Percentiles rank a stretch among this genome's conserved stretches.
These are phyloP conservation scores for Gambusia affinis DNA, from an alignment of 2,113 vertebrate genomes.

Conservation along the genomic window DNA sequence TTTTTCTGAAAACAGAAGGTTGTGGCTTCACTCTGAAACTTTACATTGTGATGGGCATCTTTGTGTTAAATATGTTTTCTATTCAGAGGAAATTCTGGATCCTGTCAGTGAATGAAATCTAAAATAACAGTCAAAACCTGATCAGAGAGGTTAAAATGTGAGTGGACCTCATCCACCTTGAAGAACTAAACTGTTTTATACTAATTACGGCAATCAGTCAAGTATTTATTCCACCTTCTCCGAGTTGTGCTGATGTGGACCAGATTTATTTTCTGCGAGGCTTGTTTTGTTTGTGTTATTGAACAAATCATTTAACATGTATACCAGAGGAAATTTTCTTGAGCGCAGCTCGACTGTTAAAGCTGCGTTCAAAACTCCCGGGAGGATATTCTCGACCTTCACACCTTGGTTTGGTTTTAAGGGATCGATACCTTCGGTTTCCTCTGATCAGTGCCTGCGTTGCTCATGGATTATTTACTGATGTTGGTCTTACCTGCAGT, in stretches of 20 bases:
- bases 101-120: not conserved
- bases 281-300: not conserved
- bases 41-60: not conserved
- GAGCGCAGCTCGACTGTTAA: not conserved
- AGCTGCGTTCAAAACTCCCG: too few relatives aligned
- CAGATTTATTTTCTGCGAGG: not conserved
- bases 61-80: not conserved
- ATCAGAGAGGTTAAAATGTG: not conserved
- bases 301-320: not conserved
- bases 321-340: not conserved
- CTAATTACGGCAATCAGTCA: not conserved
- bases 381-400: not conserved
- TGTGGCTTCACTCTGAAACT: not conserved
- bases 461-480: conserved; percentile 28
- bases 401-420: not conserved
- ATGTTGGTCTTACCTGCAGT: not conserved
- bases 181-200: not conserved
- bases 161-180: not conserved
- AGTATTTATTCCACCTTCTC: not conserved
- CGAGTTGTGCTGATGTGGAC: not conserved
- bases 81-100: not conserved
- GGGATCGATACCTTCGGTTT: conserved; percentile 16
- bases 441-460: not conserved
- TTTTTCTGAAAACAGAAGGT: not conserved
- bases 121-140: not conserved